phyloP scores from a whole-genome alignment of 2,113 vertebrate genomes.

The Pterocles orientalis region DNA sequence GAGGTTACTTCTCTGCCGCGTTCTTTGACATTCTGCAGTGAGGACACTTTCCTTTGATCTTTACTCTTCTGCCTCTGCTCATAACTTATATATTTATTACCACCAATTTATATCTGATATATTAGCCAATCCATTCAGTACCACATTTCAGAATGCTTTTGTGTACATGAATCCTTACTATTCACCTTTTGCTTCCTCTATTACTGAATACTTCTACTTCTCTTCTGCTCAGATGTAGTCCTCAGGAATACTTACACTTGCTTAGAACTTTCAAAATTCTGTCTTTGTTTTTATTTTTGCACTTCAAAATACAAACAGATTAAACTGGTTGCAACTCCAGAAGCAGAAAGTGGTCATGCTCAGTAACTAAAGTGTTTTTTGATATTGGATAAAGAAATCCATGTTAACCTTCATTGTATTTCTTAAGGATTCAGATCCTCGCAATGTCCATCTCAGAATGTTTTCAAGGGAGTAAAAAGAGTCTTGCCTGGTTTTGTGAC shows the following conservation, averaged over 20 bases:
- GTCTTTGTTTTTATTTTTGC: neutral
- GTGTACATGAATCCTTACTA: neutral
- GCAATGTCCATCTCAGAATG: neutral
- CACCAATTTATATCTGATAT: neutral
- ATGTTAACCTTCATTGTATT: neutral
- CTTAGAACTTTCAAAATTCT: neutral
- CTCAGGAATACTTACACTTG: neutral
- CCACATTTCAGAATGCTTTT: neutral
- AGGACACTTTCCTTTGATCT: neutral
- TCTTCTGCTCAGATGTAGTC: neutral
- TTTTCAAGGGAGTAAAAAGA: neutral
- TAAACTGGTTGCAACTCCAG: neutral
- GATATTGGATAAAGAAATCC: neutral
- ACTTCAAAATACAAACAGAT: neutral
- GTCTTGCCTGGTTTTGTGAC: neutral
- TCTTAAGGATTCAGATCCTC: neutral
- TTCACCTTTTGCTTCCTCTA: neutral
- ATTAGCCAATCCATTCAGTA: neutral
- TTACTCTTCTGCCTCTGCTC: neutral
- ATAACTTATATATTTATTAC: neutral
- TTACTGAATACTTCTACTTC: neutral
- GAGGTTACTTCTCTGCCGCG: neutral
- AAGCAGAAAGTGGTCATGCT: neutral
- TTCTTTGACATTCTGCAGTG: neutral
- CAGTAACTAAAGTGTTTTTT: neutral